Evolutionary conservation across 2,113 vertebrate genomes (phyloP).

Genomic region (Plecturocebus donacophilus): DNA sequence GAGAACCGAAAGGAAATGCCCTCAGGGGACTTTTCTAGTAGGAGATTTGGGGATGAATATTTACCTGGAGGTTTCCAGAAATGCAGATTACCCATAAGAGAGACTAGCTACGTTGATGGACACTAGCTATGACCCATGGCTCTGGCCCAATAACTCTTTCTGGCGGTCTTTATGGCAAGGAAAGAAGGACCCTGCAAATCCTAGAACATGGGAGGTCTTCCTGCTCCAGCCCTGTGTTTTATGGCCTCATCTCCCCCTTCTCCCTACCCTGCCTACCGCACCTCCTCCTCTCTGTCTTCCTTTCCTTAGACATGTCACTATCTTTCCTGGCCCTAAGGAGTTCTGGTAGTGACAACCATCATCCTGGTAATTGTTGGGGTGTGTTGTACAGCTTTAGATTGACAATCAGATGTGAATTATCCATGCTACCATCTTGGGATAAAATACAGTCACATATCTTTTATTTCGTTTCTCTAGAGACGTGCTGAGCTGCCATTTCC

Average conservation of each 20-base stretch:
- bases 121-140: background rate
- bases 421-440: background rate
- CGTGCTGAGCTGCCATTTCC: accelerated
- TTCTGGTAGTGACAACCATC: background rate
- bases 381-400: background rate
- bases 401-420: background rate
- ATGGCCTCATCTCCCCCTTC: background rate
- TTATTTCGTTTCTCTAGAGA: background rate
- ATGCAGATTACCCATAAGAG: background rate
- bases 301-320: background rate
- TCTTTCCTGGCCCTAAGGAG: background rate
- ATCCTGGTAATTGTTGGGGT: background rate
- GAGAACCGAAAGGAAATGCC: background rate
- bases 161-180: background rate
- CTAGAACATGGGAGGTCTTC: background rate
- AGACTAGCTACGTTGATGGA: background rate
- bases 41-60: background rate
- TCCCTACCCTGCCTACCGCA: background rate
- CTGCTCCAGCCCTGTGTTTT: background rate
- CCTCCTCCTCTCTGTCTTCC: background rate
- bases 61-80: background rate
- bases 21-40: background rate
- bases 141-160: background rate
- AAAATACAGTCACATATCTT: background rate
- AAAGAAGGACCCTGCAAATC: background rate